Percentiles rank a stretch among this genome's conserved stretches.
Conservation (phyloP, 2,797 vertebrate genomes). For the Sphenopsis melanotis region DNA sequence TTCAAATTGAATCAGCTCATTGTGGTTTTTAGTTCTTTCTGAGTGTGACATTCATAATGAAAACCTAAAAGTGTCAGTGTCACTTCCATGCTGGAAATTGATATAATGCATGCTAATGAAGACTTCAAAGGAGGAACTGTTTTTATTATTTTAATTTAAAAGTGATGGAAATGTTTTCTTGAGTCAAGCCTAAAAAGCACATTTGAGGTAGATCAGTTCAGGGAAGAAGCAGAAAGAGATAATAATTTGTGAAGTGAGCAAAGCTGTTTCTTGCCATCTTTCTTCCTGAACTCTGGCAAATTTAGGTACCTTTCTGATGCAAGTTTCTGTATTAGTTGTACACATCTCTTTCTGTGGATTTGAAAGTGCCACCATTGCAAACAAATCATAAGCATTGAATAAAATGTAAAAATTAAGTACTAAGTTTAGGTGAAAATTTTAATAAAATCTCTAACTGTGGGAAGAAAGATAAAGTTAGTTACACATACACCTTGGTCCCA, state of each 20-base stretch:
- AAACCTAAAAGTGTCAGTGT: not conserved
- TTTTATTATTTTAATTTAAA: slow-evolving; percentile 36
- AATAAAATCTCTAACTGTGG: not conserved
- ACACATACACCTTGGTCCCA: not conserved
- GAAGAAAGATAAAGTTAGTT: not conserved
- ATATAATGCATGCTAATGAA: slow-evolving; percentile 11
- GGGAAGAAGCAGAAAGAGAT: not conserved
- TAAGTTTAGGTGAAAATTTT: not conserved
- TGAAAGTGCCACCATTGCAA: not conserved
- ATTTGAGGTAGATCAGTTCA: not conserved
- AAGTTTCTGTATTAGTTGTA: not conserved
- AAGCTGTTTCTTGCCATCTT: not conserved
- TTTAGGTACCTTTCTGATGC: not conserved
- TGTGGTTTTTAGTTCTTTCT: not conserved
- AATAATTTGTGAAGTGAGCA: not conserved
- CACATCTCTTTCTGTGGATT: not conserved
- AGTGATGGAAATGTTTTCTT: not conserved
- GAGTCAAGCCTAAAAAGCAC: not conserved
- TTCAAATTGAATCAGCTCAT: not conserved
- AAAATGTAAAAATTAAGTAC: not conserved
- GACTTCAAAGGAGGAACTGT: slow-evolving; percentile 13
- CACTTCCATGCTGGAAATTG: not conserved
- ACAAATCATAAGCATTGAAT: not conserved
- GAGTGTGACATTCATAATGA: slow-evolving; percentile 1
- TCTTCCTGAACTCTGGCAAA: not conserved